Evolutionary conservation across 2,797 vertebrate species (phyloP), one percentile per base, ranked within the genome.

Genomic region (Mormyrus hasselquistii): DNA sequence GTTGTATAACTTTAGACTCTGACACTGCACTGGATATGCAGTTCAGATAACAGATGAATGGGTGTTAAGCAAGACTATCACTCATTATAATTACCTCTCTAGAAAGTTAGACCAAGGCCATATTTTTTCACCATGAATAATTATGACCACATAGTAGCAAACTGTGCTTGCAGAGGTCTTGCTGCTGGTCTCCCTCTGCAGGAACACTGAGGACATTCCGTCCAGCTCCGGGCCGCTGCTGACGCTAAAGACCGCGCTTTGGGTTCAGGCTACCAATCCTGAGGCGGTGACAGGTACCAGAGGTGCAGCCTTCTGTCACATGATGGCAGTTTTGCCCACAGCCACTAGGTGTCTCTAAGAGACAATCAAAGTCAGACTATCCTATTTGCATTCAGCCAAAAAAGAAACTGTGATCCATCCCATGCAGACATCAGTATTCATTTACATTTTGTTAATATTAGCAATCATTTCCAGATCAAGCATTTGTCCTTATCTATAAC

Each of bases 291-390:
- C 76, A 47, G 44, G 16, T 41, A 47, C 22, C 76, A 44, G 38
- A 5, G 16, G 41, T 2, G 7, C 16, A n/a, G 76, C 38, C 34
- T 49, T n/a, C 44, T 49, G 76, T 49, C n/a, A 38, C n/a, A 22
- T 9, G 57, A 14, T 14, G 84, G 55, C 44, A 86, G 8, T 86
- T 55, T 34, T 44, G 5, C 34, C 34, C 38, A 22, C 1, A n/a
- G 44, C 83, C 88, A 86, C 83, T 86, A 52, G 83, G 57, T 86
- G 88, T 86, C 88, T 59, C 16, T 86, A 57, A 86, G 55, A 29
- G 9, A 87, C 55, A 86, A 87, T 87, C 55, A 53, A 53, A 86
- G 84, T 5, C 82, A 34, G 79, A 44, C 4, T 8, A 16, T 62
- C 53, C 49, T 79, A 34, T 59, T 44, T 52, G 83, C 83, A 73